Evolutionary conservation across 2,888 invertebrate genomes (phyloP).

Genomic region (Rotaria magnacalcarata): DNA sequence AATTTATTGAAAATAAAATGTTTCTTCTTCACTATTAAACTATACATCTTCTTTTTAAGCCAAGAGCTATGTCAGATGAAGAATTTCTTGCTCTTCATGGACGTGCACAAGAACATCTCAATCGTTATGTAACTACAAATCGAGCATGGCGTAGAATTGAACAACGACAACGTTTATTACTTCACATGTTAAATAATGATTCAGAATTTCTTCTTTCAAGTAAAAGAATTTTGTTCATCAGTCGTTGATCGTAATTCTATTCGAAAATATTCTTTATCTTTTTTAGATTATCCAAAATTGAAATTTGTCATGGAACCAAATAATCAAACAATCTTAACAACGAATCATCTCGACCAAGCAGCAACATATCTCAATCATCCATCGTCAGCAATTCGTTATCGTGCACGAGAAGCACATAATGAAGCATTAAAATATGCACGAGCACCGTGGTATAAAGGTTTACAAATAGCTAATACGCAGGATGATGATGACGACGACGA

Average conservation of each 20-base stretch:
- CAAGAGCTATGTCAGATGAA: neutral
- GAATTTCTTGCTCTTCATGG: neutral
- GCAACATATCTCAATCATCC: neutral
- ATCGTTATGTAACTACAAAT: conserved; percentile 8
- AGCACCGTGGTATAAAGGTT: conserved; percentile 10
- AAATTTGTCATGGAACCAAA: neutral
- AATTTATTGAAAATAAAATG: neutral
- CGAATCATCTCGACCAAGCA: neutral
- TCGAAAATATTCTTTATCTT: neutral
- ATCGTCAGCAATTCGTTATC: neutral
- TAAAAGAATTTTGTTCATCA: neutral
- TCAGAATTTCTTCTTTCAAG: neutral
- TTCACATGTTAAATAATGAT: conserved; percentile 12
- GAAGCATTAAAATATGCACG: neutral
- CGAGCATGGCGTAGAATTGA: conserved; percentile 18
- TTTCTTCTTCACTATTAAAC: neutral
- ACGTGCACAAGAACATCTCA: neutral
- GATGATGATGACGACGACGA: neutral
- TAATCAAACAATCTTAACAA: neutral
- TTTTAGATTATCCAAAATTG: conserved; percentile 5
- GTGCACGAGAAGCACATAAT: neutral
- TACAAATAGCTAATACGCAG: neutral
- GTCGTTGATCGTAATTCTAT: too few relatives aligned
- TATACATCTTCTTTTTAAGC: neutral
- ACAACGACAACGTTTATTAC: conserved; percentile 6